Evolutionary conservation across 2,888 invertebrate species (phyloP).

Genomic region (Mechanitis mazaeus): DNA sequence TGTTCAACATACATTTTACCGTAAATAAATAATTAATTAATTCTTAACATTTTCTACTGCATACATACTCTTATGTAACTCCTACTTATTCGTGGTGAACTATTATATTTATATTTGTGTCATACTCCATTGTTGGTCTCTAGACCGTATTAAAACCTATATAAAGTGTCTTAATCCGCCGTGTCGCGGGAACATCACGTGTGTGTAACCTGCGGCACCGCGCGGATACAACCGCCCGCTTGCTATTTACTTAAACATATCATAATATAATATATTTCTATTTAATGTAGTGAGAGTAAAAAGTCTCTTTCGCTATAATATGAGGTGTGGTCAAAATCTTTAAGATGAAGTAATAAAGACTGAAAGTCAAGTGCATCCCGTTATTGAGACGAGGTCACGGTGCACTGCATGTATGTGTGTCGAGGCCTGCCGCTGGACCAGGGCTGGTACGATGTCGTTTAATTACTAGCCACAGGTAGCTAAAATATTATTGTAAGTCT

Average conservation of each 20-base stretch:
- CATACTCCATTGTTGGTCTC: neutral
- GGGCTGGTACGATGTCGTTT: slow-evolving; percentile 13
- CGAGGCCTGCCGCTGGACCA: slow-evolving; percentile 32
- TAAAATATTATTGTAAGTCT: no score
- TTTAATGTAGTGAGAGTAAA: no score
- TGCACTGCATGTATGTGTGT: slow-evolving; percentile 36
- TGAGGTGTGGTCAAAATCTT: no score
- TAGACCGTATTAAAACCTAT: slow-evolving; percentile 12
- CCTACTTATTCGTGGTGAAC: no score
- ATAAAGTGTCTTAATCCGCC: slow-evolving; percentile 46
- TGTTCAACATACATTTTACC: neutral
- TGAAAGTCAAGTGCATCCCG: slow-evolving; percentile 39
- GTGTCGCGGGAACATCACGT: slow-evolving; percentile 46
- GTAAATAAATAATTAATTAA: no score
- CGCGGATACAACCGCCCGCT: no score
- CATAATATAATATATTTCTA: no score
- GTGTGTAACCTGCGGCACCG: slow-evolving; percentile 17
- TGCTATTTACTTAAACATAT: no score
- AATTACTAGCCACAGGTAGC: no score
- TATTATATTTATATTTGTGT: neutral
- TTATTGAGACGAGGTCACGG: slow-evolving; percentile 40
- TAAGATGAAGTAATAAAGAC: slow-evolving; percentile 16
- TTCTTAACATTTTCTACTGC: no score
- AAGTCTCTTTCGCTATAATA: no score
- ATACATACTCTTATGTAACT: no score